These are phyloP conservation scores for Anguilla megastoma DNA, from an alignment of 2,797 vertebrate species.

Conservation along the genomic window DNA sequence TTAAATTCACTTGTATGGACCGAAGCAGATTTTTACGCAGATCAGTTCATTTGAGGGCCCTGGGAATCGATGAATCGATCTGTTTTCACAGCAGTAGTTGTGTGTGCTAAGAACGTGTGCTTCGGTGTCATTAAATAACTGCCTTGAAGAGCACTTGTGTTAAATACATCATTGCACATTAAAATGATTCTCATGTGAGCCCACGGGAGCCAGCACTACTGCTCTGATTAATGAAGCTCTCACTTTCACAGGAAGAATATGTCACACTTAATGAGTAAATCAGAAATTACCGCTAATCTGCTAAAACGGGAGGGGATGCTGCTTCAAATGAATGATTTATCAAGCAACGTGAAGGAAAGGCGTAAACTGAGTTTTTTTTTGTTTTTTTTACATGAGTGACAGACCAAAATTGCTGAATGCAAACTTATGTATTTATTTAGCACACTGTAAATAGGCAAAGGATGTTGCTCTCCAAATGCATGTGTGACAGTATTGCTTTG, in stretches of 20 bases:
- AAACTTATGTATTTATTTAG: neutral
- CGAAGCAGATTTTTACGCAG: neutral
- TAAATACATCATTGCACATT: constrained; percentile 14
- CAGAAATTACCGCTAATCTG: constrained; percentile 3
- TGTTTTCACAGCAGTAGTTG: neutral
- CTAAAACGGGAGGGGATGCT: neutral
- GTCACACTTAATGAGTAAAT: constrained; percentile 18
- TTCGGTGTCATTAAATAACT: neutral
- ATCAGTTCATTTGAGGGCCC: neutral
- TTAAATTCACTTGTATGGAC: neutral
- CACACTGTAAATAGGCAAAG: neutral
- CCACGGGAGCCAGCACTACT: neutral
- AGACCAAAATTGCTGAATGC: neutral
- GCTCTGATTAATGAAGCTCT: constrained; percentile 16
- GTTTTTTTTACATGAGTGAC: neutral
- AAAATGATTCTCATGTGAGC: constrained; percentile 11
- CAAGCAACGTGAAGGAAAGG: neutral
- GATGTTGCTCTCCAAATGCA: neutral
- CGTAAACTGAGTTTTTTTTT: neutral
- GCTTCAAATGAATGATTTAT: neutral
- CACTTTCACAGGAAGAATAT: constrained; percentile 12
- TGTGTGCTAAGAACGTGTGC: neutral
- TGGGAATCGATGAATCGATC: neutral
- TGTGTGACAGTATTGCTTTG: neutral
- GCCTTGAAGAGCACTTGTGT: neutral